Conservation (phyloP, 2,113 vertebrate species). For the Marmota monax region DNA sequence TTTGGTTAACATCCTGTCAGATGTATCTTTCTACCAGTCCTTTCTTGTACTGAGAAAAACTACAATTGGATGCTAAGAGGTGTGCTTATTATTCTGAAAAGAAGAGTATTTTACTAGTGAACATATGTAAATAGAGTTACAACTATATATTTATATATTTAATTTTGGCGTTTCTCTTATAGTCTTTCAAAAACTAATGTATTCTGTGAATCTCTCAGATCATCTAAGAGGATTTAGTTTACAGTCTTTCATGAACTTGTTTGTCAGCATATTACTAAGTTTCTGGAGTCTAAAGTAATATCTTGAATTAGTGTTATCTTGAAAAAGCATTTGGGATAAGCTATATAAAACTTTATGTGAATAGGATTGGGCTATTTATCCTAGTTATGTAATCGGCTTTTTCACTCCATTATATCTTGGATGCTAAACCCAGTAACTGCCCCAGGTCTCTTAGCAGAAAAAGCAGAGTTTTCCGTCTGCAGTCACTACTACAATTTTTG, state of each 20-base stretch:
- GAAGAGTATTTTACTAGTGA: neutral
- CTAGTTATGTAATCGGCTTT: neutral
- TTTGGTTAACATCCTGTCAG: neutral
- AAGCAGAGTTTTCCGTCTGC: neutral
- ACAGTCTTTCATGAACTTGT: neutral
- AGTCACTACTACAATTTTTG: neutral
- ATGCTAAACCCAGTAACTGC: neutral
- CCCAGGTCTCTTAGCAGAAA: neutral
- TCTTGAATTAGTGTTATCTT: neutral
- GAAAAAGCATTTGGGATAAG: neutral
- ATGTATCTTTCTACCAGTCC: neutral
- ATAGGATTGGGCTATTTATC: neutral
- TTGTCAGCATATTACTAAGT: neutral
- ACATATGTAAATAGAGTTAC: neutral
- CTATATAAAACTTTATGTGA: neutral
- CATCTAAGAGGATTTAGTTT: neutral
- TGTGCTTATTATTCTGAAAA: neutral
- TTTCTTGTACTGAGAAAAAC: neutral
- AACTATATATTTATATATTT: neutral
- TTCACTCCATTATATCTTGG: neutral
- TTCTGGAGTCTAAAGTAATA: conserved; percentile 11
- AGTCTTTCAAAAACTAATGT: neutral
- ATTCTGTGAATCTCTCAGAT: neutral
- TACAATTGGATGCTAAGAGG: neutral
- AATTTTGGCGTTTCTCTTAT: neutral